These are phyloP conservation scores for Anoplophora glabripennis DNA, from an alignment of 1,140 invertebrate species.

Conservation along the genomic window DNA sequence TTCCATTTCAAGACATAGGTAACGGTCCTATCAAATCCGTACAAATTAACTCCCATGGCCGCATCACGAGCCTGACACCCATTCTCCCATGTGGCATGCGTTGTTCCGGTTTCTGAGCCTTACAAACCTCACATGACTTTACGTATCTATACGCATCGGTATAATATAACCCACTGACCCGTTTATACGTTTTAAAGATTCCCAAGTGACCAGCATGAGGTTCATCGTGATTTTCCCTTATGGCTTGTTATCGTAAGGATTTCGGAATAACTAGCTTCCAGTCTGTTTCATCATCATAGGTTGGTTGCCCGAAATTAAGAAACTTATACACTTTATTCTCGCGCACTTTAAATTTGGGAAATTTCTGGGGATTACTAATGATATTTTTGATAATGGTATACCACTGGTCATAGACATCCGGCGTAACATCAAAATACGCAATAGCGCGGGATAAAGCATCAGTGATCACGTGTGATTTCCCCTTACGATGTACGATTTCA, in stretches of 20 bases:
- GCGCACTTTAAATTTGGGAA: no score
- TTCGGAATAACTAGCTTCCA: no score
- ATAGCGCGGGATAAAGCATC: constrained; percentile 19
- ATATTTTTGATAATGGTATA: no score
- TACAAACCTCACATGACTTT: constrained; percentile 9
- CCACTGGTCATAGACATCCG: no score
- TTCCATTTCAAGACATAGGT: constrained; percentile 22
- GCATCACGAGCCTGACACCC: background rate
- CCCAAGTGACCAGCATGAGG: constrained; percentile 15
- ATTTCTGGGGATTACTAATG: no score
- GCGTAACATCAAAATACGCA: no score
- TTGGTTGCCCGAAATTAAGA: no score
- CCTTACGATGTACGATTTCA: constrained; percentile 45
- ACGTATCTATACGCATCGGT: constrained; percentile 26
- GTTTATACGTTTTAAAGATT: constrained; percentile 31
- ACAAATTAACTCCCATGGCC: constrained; percentile 16
- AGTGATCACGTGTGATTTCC: constrained; percentile 39
- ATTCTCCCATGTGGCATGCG: constrained; percentile 8
- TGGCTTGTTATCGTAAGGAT: no score
- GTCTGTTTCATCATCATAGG: no score
- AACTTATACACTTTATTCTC: no score
- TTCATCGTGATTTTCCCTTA: no score
- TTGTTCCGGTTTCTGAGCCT: constrained; percentile 9
- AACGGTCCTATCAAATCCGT: constrained; percentile 46
- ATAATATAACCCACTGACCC: constrained; percentile 28